Evolutionary conservation across 2,113 vertebrate species (phyloP), one percentile per base, ranked within the genome.

Genomic region (Cynopterus brachyotis): DNA sequence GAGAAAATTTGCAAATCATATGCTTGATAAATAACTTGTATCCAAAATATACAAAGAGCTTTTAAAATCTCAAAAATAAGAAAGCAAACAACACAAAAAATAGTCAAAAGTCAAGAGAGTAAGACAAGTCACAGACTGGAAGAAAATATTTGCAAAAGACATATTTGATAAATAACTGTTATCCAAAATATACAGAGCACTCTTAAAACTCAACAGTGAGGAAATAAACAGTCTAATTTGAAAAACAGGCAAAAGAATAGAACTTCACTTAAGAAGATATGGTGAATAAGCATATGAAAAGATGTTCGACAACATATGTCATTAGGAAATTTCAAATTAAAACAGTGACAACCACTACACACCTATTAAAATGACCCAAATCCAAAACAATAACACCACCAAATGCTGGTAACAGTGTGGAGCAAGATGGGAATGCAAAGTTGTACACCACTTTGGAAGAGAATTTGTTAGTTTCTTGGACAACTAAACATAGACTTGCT

Each of bases 51-150:
- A 45, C 50, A 79, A 91, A 93, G 73, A 73, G 70, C 17, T 93
- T 89, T 59, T 24, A 66, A 84, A 96, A 93, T n/a, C 11, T 87
- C 70, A 92, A 35, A 55, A 94, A 76, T 50, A 96, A 92, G 84
- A 92, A 79, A 94, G 42, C 45, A 67, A 94, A 72, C 5, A 84
- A 87, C 24, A 1, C n/a, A 79, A 70, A 91, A 89, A 94, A 70
- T 73, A 67, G 66, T 40, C 40, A 76, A 88, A 89, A 78, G 60
- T 92, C 45, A 94, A 81, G 73, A 81, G n/a, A 78, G 72, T 28
- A 32, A 88, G 47, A 70, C n/a, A 86, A 86, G 15, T 66, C 50
- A 95, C 35, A 95, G 30, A 66, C 12, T 57, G 30, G 40, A 15
- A 87, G 42, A 87, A 83, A 70, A 87, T 73, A 90, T 83, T 93